Conservation (phyloP, 2,888 invertebrate species). For the Acanthosepion lycidas region DNA sequence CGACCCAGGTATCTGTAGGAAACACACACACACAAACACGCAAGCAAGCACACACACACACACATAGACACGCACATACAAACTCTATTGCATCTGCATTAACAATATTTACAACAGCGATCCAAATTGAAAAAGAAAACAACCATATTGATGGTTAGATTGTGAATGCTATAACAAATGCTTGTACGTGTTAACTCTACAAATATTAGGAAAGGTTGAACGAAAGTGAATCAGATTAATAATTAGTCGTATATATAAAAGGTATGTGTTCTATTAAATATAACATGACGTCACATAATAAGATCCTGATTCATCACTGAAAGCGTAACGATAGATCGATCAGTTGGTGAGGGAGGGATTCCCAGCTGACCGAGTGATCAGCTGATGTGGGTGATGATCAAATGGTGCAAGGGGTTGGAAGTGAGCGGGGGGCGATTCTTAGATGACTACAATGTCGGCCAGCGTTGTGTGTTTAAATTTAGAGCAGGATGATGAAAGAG, state of each 20-base stretch:
- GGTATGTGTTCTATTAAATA: background rate
- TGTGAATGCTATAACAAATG: too few species aligned
- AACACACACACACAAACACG: too few species aligned
- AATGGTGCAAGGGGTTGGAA: background rate
- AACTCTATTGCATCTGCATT: too few species aligned
- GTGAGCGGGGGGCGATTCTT: background rate
- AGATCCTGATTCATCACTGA: background rate
- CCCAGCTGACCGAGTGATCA: too few species aligned
- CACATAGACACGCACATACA: too few species aligned
- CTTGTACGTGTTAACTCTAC: background rate
- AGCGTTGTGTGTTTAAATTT: background rate
- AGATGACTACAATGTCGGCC: background rate
- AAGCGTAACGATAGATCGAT: background rate
- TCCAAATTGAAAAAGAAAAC: too few species aligned
- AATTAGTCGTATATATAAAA: background rate
- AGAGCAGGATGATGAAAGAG: background rate
- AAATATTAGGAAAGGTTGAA: background rate
- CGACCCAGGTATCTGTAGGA: too few species aligned
- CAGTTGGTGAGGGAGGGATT: background rate
- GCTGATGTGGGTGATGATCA: background rate
- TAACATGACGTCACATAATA: background rate
- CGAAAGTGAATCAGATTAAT: background rate
- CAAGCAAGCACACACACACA: too few species aligned
- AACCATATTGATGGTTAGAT: too few species aligned
- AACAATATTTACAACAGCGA: too few species aligned